phyloP scores from a whole-genome alignment of 2,113 vertebrate genomes.

The Accipiter cooperii region DNA sequence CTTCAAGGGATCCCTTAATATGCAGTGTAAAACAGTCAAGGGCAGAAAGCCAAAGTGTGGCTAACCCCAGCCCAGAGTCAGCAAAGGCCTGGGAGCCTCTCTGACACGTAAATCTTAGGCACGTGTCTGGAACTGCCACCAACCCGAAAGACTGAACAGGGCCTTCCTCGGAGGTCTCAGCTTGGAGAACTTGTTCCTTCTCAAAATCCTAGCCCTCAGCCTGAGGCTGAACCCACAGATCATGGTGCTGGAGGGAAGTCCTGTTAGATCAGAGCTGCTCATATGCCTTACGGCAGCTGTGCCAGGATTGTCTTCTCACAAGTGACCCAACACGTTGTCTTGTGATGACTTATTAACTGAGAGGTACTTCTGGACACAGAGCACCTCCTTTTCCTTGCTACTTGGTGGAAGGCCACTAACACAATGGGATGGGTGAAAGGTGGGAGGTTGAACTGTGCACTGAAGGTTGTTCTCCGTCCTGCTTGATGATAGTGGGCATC shows the following conservation, averaged over 20 bases:
- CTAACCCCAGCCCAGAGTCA: background rate
- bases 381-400: background rate
- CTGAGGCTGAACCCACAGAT: background rate
- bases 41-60: background rate
- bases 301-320: background rate
- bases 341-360: background rate
- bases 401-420: background rate
- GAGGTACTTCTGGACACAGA: background rate
- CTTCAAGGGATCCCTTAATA: background rate
- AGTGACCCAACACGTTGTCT: fast-evolving
- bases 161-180: background rate
- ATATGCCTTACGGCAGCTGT: background rate
- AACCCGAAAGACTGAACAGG: background rate
- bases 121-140: background rate
- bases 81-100: background rate
- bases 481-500: background rate
- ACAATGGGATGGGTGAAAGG: background rate
- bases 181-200: background rate
- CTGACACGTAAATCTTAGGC: background rate
- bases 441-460: background rate
- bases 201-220: background rate
- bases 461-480: background rate
- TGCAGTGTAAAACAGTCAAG: background rate
- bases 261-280: background rate
- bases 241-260: background rate